phyloP scores from a whole-genome alignment of 2,888 invertebrate genomes.

The Achlya flavicornis region DNA sequence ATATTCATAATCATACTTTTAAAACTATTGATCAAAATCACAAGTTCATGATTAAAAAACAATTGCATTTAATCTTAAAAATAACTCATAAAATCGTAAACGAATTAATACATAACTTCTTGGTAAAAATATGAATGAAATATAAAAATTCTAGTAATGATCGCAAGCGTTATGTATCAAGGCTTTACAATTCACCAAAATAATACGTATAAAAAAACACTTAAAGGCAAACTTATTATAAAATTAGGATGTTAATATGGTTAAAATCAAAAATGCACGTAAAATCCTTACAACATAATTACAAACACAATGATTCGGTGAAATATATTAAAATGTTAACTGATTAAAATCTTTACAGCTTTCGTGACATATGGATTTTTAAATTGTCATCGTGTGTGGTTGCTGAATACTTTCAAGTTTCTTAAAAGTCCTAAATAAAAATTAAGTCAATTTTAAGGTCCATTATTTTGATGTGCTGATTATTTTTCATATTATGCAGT shows the following conservation, averaged over 20 bases:
- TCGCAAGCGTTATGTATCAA: constrained; percentile 70
- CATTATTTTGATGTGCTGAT: constrained; percentile 59
- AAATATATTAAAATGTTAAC: constrained; percentile 68
- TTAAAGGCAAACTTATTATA: constrained; percentile 62
- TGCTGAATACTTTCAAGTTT: constrained; percentile 30
- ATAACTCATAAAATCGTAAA: constrained; percentile 49
- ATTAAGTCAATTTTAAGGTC: constrained; percentile 72
- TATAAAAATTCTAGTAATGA: constrained; percentile 14
- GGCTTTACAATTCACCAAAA: constrained; percentile 52
- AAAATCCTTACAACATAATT: constrained; percentile 64
- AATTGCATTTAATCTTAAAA: constrained; percentile 50
- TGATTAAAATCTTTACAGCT: constrained; percentile 72
- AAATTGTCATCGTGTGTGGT: constrained; percentile 33
- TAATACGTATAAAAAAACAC: constrained; percentile 37
- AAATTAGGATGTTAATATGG: constrained; percentile 79
- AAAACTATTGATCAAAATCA: constrained; percentile 73
- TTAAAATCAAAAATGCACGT: constrained; percentile 81
- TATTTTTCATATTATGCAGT: constrained; percentile 35
- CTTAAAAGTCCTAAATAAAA: constrained; percentile 65
- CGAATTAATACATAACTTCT: constrained; percentile 69
- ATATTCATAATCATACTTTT: constrained; percentile 72
- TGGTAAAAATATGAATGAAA: constrained; percentile 37
- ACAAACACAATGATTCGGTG: constrained; percentile 63
- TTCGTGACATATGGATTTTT: constrained; percentile 34
- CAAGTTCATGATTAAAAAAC: constrained; percentile 79